Percentiles rank a stretch among this genome's conserved stretches.
Evolutionary conservation across 2,888 invertebrate species (phyloP).

Genomic region (Hyles lineata): DNA sequence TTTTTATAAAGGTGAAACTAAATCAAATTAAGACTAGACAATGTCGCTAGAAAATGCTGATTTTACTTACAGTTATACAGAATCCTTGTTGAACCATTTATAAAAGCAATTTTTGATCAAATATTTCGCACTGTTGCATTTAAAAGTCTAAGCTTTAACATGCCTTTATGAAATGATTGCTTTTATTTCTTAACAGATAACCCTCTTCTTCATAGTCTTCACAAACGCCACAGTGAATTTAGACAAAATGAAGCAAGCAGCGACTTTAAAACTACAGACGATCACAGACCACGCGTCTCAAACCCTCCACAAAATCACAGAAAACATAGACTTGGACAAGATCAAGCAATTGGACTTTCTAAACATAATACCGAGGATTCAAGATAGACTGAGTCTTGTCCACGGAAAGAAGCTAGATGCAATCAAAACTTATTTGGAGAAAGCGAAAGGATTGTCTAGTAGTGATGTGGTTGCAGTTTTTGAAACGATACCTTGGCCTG

Average conservation of each 20-base stretch:
- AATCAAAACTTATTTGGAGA: constrained; percentile 39
- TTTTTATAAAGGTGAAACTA: too few species aligned
- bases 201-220: constrained; percentile 56
- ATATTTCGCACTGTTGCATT: too few species aligned
- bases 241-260: constrained; percentile 58
- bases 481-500: constrained; percentile 49
- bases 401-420: constrained; percentile 40
- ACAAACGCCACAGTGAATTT: constrained; percentile 63
- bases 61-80: too few species aligned
- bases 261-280: constrained; percentile 53
- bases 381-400: constrained; percentile 44
- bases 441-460: constrained; percentile 40
- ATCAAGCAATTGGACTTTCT: constrained; percentile 58
- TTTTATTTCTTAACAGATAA: constrained; percentile 55
- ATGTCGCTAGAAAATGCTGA: too few species aligned
- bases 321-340: constrained; percentile 60
- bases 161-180: too few species aligned
- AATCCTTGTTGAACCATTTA: too few species aligned
- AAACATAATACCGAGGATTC: constrained; percentile 53
- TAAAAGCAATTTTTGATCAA: too few species aligned
- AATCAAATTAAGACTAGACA: too few species aligned
- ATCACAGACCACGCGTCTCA: constrained; percentile 50
- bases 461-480: constrained; percentile 45
- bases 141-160: too few species aligned
- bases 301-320: constrained; percentile 50